Conservation (phyloP, 2,888 invertebrate genomes). For the Aphodius sticticus region DNA sequence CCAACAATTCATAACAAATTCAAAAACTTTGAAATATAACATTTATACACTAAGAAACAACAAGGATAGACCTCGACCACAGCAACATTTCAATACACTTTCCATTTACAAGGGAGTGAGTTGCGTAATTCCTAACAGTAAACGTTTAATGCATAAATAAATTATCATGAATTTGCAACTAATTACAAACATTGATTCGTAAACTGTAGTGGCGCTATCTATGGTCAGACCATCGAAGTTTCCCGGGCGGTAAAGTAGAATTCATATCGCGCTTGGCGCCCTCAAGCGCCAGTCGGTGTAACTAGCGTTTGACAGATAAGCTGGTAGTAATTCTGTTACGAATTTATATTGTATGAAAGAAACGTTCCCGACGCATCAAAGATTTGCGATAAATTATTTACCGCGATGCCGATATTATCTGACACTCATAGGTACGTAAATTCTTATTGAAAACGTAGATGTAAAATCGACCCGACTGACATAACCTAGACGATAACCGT, state of each 20-base stretch:
- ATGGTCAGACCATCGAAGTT: background rate
- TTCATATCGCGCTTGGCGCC: background rate
- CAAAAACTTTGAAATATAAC: no score
- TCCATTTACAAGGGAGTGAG: background rate
- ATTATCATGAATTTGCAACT: background rate
- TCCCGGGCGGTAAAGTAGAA: no score
- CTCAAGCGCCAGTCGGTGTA: background rate
- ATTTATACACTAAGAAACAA: no score
- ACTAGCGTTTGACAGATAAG: background rate
- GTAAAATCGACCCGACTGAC: background rate
- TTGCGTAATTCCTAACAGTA: background rate
- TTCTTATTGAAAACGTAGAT: background rate
- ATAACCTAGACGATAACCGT: background rate
- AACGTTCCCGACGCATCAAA: background rate
- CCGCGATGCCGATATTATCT: background rate
- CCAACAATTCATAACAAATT: no score
- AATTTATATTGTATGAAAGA: background rate
- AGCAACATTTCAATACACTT: background rate
- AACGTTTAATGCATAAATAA: background rate
- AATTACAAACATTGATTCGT: background rate
- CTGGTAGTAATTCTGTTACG: background rate
- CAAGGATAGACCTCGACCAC: background rate
- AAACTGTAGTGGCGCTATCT: background rate
- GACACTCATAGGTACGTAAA: background rate
- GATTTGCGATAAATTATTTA: background rate